Percentiles rank a stretch among this genome's conserved stretches.
These are phyloP conservation scores for Varanus komodoensis DNA, from an alignment of 2,113 vertebrate genomes.

Conservation along the genomic window DNA sequence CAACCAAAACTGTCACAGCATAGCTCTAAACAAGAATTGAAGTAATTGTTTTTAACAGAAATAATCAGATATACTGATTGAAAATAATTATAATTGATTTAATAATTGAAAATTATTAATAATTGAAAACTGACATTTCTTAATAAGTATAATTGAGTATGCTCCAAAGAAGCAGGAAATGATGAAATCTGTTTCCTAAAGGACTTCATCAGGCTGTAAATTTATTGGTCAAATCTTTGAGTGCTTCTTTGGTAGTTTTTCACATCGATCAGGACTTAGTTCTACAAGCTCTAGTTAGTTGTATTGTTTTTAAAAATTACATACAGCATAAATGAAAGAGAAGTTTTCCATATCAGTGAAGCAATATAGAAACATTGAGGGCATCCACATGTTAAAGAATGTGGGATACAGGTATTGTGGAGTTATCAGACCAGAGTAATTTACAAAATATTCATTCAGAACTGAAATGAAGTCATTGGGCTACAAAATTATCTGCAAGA, in stretches of 20 bases:
- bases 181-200: background rate
- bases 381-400: background rate
- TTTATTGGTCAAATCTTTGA: conserved; percentile 9
- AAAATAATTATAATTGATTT: no score
- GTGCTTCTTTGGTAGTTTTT: background rate
- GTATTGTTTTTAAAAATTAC: background rate
- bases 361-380: background rate
- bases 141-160: background rate
- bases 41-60: background rate
- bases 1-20: background rate
- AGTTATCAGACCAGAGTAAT: background rate
- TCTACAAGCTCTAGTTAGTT: background rate
- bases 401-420: background rate
- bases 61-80: background rate
- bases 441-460: background rate
- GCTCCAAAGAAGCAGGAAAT: background rate
- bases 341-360: background rate
- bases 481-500: background rate
- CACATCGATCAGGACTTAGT: background rate
- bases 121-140: background rate
- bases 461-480: background rate
- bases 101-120: background rate
- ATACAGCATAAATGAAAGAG: background rate
- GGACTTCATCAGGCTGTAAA: background rate
- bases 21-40: conserved; percentile 9